A percentile compares a stretch with the other conserved stretches of the same genome.
Evolutionary conservation across 2,888 invertebrate genomes (phyloP).

Genomic region (Keiferia lycopersicella): DNA sequence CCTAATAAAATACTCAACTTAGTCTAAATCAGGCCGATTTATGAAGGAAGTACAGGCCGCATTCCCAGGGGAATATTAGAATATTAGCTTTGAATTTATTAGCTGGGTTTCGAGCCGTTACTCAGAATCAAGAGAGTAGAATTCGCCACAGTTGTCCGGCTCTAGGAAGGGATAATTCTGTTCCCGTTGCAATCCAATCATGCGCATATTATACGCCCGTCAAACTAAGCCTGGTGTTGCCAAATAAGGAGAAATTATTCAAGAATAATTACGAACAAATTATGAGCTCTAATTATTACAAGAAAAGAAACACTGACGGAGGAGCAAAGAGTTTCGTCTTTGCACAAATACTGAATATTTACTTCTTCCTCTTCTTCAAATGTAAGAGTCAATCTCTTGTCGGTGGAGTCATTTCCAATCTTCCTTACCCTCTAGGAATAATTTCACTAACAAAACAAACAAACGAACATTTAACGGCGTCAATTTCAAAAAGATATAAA

Average conservation of each 20-base stretch:
- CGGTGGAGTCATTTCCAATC: too few species aligned
- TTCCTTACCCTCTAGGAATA: too few species aligned
- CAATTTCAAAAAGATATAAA: background rate
- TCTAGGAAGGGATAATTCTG: constrained; percentile 28
- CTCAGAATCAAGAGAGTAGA: constrained; percentile 18
- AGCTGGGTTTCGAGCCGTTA: constrained; percentile 10
- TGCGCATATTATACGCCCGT: constrained; percentile 28
- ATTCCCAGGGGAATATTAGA: constrained; percentile 8
- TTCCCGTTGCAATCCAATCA: constrained; percentile 29
- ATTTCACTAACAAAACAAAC: background rate
- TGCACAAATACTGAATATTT: too few species aligned
- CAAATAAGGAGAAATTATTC: background rate
- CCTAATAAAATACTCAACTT: constrained; percentile 2
- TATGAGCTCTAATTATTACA: too few species aligned
- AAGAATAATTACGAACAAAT: background rate
- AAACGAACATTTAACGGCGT: too few species aligned
- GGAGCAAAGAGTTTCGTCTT: too few species aligned
- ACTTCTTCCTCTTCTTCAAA: too few species aligned
- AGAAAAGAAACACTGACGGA: too few species aligned
- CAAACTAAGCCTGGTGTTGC: constrained; percentile 11
- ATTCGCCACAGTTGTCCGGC: constrained; percentile 28
- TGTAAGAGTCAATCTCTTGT: too few species aligned
- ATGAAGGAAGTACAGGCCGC: constrained; percentile 2
- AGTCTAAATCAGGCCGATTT: background rate
- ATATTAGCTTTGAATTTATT: constrained; percentile 1